These are phyloP conservation scores for Lepidotrigona ventralis DNA, from an alignment of 1,140 invertebrate species.

Conservation along the genomic window DNA sequence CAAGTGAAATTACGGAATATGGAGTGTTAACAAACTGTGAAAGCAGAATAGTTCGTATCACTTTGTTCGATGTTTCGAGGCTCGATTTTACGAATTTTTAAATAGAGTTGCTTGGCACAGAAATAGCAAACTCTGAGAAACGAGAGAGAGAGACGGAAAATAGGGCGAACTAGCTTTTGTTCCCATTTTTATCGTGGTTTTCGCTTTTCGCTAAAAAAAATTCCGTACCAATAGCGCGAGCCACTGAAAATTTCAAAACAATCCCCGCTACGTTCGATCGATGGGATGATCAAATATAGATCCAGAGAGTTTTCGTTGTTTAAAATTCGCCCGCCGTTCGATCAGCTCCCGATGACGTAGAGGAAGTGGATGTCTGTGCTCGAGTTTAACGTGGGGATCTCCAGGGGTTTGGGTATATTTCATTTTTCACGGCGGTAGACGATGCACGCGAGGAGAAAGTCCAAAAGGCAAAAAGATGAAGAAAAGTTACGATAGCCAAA, in stretches of 20 bases:
- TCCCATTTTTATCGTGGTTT: neutral
- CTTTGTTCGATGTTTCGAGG: neutral
- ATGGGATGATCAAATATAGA: neutral
- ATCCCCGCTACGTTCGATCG: no score
- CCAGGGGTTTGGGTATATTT: conserved; percentile 41
- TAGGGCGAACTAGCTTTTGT: neutral
- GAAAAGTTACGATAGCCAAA: conserved; percentile 51
- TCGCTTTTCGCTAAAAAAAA: neutral
- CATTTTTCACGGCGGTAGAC: conserved; percentile 18
- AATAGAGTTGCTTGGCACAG: neutral
- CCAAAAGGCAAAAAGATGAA: conserved; percentile 21
- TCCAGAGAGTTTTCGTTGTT: neutral
- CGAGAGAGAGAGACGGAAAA: neutral
- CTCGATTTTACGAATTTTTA: neutral
- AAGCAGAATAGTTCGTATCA: neutral
- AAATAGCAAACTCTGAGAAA: neutral
- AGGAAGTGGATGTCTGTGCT: conserved; percentile 15
- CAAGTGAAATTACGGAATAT: no score
- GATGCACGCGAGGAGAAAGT: conserved; percentile 35
- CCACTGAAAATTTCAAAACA: neutral
- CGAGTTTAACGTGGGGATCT: conserved; percentile 6
- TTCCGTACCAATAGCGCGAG: neutral
- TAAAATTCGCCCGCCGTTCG: neutral
- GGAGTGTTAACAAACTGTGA: neutral
- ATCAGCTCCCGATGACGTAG: neutral